Evolutionary conservation across 2,113 vertebrate genomes (phyloP).

Genomic region (Menidia beryllina): DNA sequence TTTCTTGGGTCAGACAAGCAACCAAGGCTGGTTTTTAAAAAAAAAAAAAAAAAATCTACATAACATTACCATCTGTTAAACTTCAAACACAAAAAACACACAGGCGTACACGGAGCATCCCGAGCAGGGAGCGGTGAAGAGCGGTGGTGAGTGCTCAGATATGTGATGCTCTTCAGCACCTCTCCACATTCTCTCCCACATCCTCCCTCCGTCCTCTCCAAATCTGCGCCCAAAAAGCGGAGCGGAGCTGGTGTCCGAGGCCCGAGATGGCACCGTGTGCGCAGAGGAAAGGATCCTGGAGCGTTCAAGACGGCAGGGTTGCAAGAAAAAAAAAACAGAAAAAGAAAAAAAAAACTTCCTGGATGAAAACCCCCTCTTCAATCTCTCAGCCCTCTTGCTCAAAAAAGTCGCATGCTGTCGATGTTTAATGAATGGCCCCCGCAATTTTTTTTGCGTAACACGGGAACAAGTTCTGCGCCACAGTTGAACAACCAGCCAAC

Average conservation of each 20-base stretch:
- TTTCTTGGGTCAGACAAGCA: constrained; percentile 64
- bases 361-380: constrained; percentile 56
- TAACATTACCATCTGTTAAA: constrained; percentile 80
- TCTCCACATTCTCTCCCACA: constrained; percentile 56
- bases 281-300: constrained; percentile 10
- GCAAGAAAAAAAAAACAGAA: no score
- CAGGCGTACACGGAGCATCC: not conserved
- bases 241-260: constrained; percentile 47
- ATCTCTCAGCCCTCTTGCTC: not conserved
- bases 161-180: constrained; percentile 60
- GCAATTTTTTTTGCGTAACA: constrained; percentile 38
- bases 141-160: constrained; percentile 51
- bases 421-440: constrained; percentile 21
- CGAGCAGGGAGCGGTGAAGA: constrained; percentile 20
- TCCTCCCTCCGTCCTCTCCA: constrained; percentile 34
- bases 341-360: no score
- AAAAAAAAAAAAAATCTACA: constrained; percentile 75
- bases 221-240: constrained; percentile 48
- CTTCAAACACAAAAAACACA: constrained; percentile 65
- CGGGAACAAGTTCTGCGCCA: constrained; percentile 47
- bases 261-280: constrained; percentile 42
- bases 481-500: constrained; percentile 58
- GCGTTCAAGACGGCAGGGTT: not conserved
- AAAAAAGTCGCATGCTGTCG: constrained; percentile 14
- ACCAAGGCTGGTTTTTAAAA: constrained; percentile 42